Evolutionary conservation across 2,113 vertebrate genomes (phyloP).

Genomic region (Lathamus discolor): DNA sequence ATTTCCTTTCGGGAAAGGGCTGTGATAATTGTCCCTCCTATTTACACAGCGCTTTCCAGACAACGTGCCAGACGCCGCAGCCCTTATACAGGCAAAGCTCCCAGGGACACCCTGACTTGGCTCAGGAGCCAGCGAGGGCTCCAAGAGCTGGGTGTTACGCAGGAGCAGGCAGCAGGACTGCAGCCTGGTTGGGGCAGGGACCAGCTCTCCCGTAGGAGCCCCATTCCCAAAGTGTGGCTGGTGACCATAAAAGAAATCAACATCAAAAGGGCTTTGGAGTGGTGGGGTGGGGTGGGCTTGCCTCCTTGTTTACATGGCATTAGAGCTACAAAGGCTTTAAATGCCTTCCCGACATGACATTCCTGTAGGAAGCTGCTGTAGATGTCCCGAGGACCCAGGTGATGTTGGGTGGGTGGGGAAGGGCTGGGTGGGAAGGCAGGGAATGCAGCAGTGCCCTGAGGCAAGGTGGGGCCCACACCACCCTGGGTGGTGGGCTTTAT

Average conservation of each 20-base stretch:
- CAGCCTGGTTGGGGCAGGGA: not conserved
- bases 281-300: not conserved
- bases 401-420: not conserved
- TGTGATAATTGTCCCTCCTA: not conserved
- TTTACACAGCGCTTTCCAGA: not conserved
- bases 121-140: not conserved
- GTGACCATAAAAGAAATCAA: not conserved
- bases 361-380: not conserved
- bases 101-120: not conserved
- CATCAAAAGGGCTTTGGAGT: not conserved
- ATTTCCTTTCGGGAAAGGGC: conserved; percentile 23
- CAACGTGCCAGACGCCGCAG: not conserved
- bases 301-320: not conserved
- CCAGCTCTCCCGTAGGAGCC: not conserved
- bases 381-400: not conserved
- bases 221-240: not conserved
- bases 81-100: not conserved
- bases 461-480: not conserved
- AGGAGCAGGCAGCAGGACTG: not conserved
- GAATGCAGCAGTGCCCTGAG: conserved; percentile 18
- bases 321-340: conserved; percentile 11
- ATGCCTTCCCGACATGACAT: not conserved
- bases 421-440: not conserved
- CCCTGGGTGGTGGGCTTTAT: not conserved
- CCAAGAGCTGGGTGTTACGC: fast-evolving